Percentiles rank a stretch among this genome's conserved stretches.
phyloP scores from a whole-genome alignment of 2,797 vertebrate species.

The Benthosema pterotum region DNA sequence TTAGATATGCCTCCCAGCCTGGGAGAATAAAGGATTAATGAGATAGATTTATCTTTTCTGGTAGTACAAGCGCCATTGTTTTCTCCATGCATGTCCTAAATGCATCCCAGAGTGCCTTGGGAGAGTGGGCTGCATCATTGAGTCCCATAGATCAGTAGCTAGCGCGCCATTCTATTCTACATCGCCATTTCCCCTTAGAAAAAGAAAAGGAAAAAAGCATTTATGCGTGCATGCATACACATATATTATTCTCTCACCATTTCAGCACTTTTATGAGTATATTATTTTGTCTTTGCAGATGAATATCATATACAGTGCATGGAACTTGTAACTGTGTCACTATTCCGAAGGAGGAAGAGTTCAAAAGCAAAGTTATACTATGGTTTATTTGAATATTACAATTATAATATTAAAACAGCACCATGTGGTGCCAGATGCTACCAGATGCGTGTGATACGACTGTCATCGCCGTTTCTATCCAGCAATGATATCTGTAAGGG shows the following conservation, averaged over 20 bases:
- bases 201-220: slow-evolving; percentile 32
- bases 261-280: slow-evolving; percentile 32
- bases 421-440: not conserved
- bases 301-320: slow-evolving; percentile 1
- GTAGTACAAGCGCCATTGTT: slow-evolving; percentile 76
- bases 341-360: not conserved
- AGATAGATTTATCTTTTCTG: slow-evolving; percentile 83
- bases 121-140: slow-evolving; percentile 69
- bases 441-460: not conserved
- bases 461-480: not conserved
- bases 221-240: slow-evolving; percentile 20
- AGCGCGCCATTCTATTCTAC: slow-evolving; percentile 38
- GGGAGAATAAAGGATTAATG: slow-evolving; percentile 81
- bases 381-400: not conserved
- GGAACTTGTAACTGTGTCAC: not conserved
- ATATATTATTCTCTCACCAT: slow-evolving; percentile 41
- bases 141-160: slow-evolving; percentile 67
- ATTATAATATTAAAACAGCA: not conserved
- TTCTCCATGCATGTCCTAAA: slow-evolving; percentile 74
- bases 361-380: not conserved
- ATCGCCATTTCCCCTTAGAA: slow-evolving; percentile 47
- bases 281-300: slow-evolving; percentile 33
- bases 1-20: slow-evolving; percentile 75
- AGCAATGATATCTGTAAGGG: not conserved
- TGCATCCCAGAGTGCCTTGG: slow-evolving; percentile 73